Conservation (phyloP, 1,140 invertebrate genomes). For the Orchesella cincta region DNA sequence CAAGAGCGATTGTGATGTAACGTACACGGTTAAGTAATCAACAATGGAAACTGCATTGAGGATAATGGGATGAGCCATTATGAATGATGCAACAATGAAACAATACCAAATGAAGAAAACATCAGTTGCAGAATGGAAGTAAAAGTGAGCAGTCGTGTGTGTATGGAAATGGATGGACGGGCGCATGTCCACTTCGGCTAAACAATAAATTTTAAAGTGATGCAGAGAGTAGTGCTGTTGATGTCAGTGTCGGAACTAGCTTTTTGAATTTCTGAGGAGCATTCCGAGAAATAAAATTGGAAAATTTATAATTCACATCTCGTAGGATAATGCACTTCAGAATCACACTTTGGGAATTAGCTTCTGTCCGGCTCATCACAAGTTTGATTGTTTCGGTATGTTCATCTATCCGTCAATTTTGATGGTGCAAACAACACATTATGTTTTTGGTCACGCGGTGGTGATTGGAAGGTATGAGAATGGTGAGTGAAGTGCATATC, state of each 20-base stretch:
- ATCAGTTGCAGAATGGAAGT: slow-evolving; percentile 1
- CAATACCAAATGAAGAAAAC: background rate
- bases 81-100: slow-evolving; percentile 2
- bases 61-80: slow-evolving; percentile 9
- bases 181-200: too few relatives aligned
- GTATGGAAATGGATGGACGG: too few relatives aligned
- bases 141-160: too few relatives aligned
- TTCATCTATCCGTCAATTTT: background rate
- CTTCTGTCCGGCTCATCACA: slow-evolving; percentile 15
- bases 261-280: too few relatives aligned
- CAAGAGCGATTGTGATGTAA: too few relatives aligned
- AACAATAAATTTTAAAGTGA: too few relatives aligned
- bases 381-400: background rate
- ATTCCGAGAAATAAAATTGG: slow-evolving; percentile 6
- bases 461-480: background rate
- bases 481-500: too few relatives aligned
- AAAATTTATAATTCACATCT: slow-evolving; percentile 9
- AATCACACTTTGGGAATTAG: slow-evolving; percentile 22
- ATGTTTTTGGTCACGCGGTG: background rate
- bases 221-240: too few relatives aligned
- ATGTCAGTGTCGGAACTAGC: too few relatives aligned
- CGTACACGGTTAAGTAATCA: slow-evolving; percentile 15
- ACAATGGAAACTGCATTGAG: slow-evolving; percentile 10
- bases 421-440: background rate
- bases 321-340: background rate